Base-by-base conservation (phyloP, 2,888 invertebrate genomes). In the Microctonus brassicae region DNA sequence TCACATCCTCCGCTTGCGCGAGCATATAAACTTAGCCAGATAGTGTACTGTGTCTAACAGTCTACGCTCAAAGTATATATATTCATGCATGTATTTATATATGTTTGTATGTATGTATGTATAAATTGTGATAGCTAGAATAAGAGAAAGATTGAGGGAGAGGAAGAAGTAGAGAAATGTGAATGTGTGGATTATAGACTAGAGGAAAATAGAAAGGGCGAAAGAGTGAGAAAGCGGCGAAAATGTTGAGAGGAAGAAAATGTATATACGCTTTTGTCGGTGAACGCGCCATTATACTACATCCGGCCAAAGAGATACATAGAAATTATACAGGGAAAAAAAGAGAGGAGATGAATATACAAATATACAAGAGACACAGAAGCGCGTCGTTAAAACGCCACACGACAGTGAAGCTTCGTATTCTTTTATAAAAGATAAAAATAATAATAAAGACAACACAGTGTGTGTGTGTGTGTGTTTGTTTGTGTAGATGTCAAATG, bases 211-310 rank as follows among this genome's bases (percentile, higher is more conserved):
- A 58, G 74, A 73, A 75, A 73, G 73, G 68, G 71, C 75, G 76
- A 75, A 74, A 73, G 75, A 64, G 74, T 75, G 76, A n/a, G n/a
- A n/a, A n/a, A n/a, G n/a, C n/a, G n/a, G 75, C 76, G 77, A 77
- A 77, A 77, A 77, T 77, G 71, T 68, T 69, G 42, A 68, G 70
- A 74, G 68, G 66, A 70, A 76, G 69, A 72, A 75, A 73, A 72
- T 71, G 73, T 75, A 70, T 17, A 47, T 7, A 75, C 65, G 72
- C 80, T 82, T 82, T 81, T 82, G 82, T 82, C 80, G 81, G 78
- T 79, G 74, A 69, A 76, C 69, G 63, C 77, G 77, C 80, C 80
- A 78, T 81, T 82, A 78, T 77, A 81, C 80, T 80, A 81, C 79
- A 81, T 83, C 79, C 82, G 82, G 66, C 57, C 57, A 66, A 39